Base-by-base conservation (phyloP, 2,113 vertebrate genomes). In the Sylvilagus bachmani region DNA sequence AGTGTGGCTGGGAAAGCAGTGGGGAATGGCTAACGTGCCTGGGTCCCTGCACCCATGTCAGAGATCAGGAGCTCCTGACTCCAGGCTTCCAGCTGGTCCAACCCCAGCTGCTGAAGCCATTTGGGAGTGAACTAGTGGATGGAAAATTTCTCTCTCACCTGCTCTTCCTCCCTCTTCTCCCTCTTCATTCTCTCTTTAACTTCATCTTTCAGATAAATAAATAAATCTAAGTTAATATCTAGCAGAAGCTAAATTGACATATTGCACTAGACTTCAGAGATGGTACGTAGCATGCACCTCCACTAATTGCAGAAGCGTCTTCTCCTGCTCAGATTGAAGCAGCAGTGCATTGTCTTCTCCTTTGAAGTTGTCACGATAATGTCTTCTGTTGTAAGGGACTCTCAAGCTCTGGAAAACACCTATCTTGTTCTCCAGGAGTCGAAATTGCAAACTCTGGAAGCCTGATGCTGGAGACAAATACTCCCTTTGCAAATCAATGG, bases 381-480 rank as follows among this genome's bases (percentile, higher is more conserved):
- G 99, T 33, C 98, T 98, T 96, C 99, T 98, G 97, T 99, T 99
- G 83, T 99, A 99, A 1, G 99, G 99, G 21, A 99, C 99, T 97
- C 99, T 98, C 97, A 99, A 95, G 86, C 98, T 99, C 93, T 99
- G 99, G 0, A 98, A 98, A 78, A 99, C 99, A 3, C 99, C 99
- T 27, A 99, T 99, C 97, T 99, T 99, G 98, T 99, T 99, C 96
- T 99, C 99, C 61, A 99, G 81, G 31, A 99, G 96, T 31, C 99
- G 99, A 91, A 99, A 99, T 95, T 99, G 99, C 83, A 99, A 98
- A 86, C 99, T 99, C 97, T 99, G 99, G 96, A 99, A 99, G 81
- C 99, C 99, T 2, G 99, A 99, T 21, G 99, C 99, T 25, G 99
- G 98, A 71, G 98, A 96, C 85, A 99, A 97, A 96, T 99, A 98